Evolutionary conservation across 64 coral and sea anemone species (phyloP).

Genomic region (Stichodactyla helianthus): DNA sequence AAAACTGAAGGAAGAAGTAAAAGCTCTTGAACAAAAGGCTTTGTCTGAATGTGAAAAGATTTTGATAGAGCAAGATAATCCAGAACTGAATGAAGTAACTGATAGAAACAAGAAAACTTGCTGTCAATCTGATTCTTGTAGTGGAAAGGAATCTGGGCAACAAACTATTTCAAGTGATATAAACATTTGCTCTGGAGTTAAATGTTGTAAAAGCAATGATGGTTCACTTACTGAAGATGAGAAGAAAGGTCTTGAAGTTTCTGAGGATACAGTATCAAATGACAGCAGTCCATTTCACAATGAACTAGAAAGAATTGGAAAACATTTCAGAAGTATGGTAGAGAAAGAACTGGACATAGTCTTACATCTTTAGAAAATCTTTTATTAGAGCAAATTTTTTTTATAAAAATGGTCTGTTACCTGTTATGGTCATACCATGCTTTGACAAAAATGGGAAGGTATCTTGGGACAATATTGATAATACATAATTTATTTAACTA

Average conservation of each 20-base stretch:
- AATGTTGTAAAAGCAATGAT: neutral
- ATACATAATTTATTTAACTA: too few species aligned
- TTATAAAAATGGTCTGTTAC: too few species aligned
- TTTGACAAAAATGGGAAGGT: too few species aligned
- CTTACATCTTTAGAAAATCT: too few species aligned
- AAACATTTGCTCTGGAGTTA: neutral
- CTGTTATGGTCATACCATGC: too few species aligned
- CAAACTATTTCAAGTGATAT: neutral
- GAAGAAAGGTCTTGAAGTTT: neutral
- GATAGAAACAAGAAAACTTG: neutral
- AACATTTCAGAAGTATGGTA: neutral
- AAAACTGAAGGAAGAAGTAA: slow-evolving; percentile 3
- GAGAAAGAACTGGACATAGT: neutral
- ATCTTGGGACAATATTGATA: too few species aligned
- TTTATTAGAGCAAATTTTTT: too few species aligned
- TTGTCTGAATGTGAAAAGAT: neutral
- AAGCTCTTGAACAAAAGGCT: slow-evolving; percentile 1
- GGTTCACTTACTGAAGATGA: neutral
- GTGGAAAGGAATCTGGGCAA: neutral
- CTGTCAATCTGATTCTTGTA: neutral
- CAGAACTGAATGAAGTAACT: neutral
- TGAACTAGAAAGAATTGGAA: neutral
- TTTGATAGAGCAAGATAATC: neutral
- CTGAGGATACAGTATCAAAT: neutral
- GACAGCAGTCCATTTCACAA: neutral